A percentile compares a stretch with the other conserved stretches of the same genome.
phyloP scores from a whole-genome alignment of 2,888 invertebrate species.

The Malachius bipustulatus region DNA sequence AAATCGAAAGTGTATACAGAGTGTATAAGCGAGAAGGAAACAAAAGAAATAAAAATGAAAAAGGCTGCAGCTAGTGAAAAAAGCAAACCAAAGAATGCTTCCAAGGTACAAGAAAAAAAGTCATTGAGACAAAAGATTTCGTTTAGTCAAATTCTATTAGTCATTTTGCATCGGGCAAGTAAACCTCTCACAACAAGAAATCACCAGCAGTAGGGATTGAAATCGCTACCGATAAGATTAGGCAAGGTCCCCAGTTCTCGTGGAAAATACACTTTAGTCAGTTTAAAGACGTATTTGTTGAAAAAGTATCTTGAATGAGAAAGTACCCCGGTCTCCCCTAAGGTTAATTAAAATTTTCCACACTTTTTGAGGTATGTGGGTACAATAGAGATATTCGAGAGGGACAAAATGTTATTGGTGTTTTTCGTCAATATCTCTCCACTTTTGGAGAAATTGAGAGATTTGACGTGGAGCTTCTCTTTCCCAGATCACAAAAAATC shows the following conservation, averaged over 20 bases:
- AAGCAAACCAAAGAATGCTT: background rate
- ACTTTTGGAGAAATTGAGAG: too few relatives aligned
- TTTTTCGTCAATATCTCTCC: too few relatives aligned
- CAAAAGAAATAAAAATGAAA: background rate
- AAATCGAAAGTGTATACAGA: background rate
- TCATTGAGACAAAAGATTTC: conserved; percentile 2
- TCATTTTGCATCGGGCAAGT: background rate
- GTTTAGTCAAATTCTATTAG: background rate
- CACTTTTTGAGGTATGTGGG: too few relatives aligned
- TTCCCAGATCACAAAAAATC: too few relatives aligned
- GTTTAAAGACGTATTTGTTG: background rate
- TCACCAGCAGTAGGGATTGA: background rate
- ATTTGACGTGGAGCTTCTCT: too few relatives aligned
- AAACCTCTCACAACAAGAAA: background rate
- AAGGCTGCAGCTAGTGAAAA: background rate
- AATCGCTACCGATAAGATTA: background rate
- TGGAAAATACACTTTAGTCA: background rate
- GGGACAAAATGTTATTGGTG: too few relatives aligned
- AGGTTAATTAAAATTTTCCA: too few relatives aligned
- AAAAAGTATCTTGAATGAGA: background rate
- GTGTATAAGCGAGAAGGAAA: background rate
- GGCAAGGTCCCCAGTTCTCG: background rate
- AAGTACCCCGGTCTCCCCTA: conserved; percentile 1
- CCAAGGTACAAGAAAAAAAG: background rate
- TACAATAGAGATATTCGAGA: too few relatives aligned